phyloP scores from a whole-genome alignment of 2,797 vertebrate genomes.

The Bufotes viridis region DNA sequence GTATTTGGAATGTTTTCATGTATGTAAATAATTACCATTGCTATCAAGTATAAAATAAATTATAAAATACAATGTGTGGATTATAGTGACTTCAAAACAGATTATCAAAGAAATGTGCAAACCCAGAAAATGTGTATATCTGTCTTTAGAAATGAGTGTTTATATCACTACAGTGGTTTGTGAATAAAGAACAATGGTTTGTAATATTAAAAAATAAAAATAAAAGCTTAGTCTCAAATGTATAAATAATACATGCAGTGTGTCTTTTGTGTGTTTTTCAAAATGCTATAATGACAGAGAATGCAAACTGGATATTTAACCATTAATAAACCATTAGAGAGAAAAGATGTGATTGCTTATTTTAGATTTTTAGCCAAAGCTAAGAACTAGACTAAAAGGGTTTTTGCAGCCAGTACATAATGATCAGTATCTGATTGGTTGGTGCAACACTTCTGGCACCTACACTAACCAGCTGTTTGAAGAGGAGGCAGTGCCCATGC shows the following conservation, averaged over 20 bases:
- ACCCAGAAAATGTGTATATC: conserved; percentile 83
- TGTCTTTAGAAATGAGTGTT: conserved; percentile 88
- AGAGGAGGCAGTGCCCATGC: no score
- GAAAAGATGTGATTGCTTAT: no score
- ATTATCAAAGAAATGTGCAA: conserved; percentile 76
- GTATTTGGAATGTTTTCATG: conserved; percentile 85
- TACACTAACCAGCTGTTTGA: no score
- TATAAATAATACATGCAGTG: conserved; percentile 67
- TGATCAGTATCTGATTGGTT: no score
- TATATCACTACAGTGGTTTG: conserved; percentile 85
- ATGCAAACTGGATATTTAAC: background rate
- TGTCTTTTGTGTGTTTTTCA: conserved; percentile 62
- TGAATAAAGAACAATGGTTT: conserved; percentile 87
- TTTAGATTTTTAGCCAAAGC: no score
- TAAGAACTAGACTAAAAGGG: no score
- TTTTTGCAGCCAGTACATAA: no score
- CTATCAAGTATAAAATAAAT: conserved; percentile 79
- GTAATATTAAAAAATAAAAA: conserved; percentile 80
- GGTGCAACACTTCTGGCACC: no score
- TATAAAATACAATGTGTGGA: conserved; percentile 80
- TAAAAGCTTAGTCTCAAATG: conserved; percentile 85
- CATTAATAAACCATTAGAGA: no score
- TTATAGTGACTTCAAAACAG: conserved; percentile 81
- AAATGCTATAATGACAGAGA: background rate
- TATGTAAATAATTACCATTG: conserved; percentile 84